phyloP scores from a whole-genome alignment of 2,797 vertebrate genomes.

The Sebastiscus tertius region DNA sequence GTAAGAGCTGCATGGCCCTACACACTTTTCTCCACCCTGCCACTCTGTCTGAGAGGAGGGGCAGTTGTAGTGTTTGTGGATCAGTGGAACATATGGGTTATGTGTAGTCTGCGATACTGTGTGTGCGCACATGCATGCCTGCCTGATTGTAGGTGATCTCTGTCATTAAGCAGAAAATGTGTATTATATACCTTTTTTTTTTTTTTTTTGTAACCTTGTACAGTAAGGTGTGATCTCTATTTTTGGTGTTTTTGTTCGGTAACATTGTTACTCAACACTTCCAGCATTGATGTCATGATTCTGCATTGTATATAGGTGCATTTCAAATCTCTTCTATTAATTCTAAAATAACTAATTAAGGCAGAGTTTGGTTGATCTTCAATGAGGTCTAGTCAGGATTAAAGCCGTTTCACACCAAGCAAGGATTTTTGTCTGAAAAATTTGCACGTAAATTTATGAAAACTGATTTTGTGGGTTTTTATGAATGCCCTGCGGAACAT shows the following conservation, averaged over 20 bases:
- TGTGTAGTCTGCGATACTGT: conserved; percentile 13
- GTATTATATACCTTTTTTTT: neutral
- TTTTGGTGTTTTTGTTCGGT: neutral
- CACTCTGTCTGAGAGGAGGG: conserved; percentile 48
- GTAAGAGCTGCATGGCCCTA: conserved; percentile 70
- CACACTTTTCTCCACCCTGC: conserved; percentile 49
- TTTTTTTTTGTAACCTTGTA: neutral
- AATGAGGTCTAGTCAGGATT: neutral
- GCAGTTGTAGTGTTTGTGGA: conserved; percentile 67
- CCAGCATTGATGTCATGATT: neutral
- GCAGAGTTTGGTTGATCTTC: neutral
- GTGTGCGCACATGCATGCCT: neutral
- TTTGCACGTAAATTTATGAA: too few relatives aligned
- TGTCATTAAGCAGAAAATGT: neutral
- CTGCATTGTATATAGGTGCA: neutral
- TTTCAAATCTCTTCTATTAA: neutral
- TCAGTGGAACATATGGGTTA: conserved; percentile 75
- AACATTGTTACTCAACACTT: conserved; percentile 14
- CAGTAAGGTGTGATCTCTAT: neutral
- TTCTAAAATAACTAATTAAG: neutral
- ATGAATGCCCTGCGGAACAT: too few relatives aligned
- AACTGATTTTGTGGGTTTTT: too few relatives aligned
- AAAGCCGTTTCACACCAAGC: too few relatives aligned
- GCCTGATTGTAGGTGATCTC: neutral
- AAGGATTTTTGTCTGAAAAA: too few relatives aligned